Conservation (phyloP, 2,797 vertebrate genomes). For the Valencia hispanica region DNA sequence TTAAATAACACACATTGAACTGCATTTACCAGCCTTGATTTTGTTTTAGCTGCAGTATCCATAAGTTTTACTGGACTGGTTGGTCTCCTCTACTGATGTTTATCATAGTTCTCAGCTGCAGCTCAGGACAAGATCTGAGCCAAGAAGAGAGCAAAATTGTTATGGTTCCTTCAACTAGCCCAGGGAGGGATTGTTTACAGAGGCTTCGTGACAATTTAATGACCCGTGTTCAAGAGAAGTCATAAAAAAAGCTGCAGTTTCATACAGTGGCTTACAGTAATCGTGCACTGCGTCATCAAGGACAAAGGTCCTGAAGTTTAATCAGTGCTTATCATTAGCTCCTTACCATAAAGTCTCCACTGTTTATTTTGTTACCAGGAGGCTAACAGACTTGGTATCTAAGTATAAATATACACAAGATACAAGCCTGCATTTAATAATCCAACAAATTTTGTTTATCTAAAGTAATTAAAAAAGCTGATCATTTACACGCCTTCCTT, state of each 20-base stretch:
- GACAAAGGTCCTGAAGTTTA: conserved; percentile 54
- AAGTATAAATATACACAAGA: conserved; percentile 10
- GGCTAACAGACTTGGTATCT: conserved; percentile 2
- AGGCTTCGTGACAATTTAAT: conserved; percentile 6
- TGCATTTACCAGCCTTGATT: background rate
- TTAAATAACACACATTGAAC: too few species aligned
- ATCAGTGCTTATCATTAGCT: conserved; percentile 41
- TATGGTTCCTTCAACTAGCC: background rate
- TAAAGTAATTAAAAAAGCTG: background rate
- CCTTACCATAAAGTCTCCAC: conserved; percentile 22
- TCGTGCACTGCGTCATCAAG: conserved; percentile 5
- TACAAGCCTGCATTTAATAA: conserved; percentile 13
- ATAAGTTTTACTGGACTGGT: background rate
- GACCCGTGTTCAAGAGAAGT: background rate
- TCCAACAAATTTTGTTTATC: conserved; percentile 4
- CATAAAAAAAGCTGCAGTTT: conserved; percentile 35
- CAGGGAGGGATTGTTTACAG: conserved; percentile 4
- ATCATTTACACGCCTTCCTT: background rate
- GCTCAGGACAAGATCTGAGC: background rate
- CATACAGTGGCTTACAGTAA: conserved; percentile 26
- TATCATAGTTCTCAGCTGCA: background rate
- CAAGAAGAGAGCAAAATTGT: background rate
- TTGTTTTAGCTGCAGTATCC: background rate
- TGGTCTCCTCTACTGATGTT: background rate
- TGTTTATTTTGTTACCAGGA: conserved; percentile 45